Base-by-base conservation (phyloP, 1,140 invertebrate genomes). In the Bombus vancouverensis region DNA sequence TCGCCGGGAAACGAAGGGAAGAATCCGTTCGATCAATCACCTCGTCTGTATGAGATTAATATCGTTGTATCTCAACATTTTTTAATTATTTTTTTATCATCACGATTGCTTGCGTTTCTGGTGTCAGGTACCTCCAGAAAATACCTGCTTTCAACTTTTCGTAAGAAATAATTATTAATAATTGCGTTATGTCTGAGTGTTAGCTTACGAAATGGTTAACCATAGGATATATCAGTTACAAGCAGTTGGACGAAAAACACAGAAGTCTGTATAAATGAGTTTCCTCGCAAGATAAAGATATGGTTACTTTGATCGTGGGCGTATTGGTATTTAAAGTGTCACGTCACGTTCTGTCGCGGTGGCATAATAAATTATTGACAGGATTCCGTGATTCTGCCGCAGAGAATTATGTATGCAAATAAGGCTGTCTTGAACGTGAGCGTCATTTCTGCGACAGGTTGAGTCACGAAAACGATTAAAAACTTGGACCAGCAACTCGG, bases 391-490 rank as follows among this genome's bases (percentile, higher is more conserved):
- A 77, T 72, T 82, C n/a, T 4, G 75, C 57, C 18, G 80, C 34
- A 10, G 71, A 39, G 70, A 90, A 89, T 90, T 89, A 90, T 89
- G 79, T 72, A 90, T 90, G 80, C 68, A 91, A 91, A 90, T 87
- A 70, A 39, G 75, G 12, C 13, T 73, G 75, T 59, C 83, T 87
- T 87, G 80, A 44, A 44, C 53, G 68, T 74, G 81, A 81, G 57
- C 65, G 57, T 86, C 47, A 65, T 59, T 74, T 6, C 66, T 57
- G 32, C 25, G 37, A 65, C n/a, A 13, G 34, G 81, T 42, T 6
- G 37, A 47, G 37, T 32, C 42, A 44, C 22, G 44, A n/a, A n/a
- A 62, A 59, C 92, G 88, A 92, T 93, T 92, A 92, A 92, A 93
- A 93, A 92, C 91, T 84, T 81, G 10, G 59, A 42, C 32, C 34